Conservation (phyloP, 2,797 vertebrate genomes). For the Cossypha polioptera region DNA sequence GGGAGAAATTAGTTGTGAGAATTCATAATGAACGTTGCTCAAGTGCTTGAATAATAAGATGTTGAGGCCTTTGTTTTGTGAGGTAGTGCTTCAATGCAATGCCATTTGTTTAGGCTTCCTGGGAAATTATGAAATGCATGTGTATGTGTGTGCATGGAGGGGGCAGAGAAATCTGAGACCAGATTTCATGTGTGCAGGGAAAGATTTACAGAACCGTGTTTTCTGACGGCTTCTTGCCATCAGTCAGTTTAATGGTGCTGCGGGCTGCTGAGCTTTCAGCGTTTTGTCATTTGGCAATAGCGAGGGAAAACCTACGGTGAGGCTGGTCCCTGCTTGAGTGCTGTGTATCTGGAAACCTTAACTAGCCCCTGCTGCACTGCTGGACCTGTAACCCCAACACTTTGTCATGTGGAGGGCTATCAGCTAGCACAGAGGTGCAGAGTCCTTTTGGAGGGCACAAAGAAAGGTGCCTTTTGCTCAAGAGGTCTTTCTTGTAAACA, state of each 20-base stretch:
- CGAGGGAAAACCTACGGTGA: not conserved
- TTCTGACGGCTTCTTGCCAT: conserved; percentile 31
- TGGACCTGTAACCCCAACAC: not conserved
- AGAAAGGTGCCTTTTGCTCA: not conserved
- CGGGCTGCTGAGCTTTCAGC: not conserved
- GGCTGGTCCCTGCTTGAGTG: not conserved
- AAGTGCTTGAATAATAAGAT: not conserved
- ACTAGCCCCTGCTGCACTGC: not conserved
- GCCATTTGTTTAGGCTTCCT: conserved; percentile 26
- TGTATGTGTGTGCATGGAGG: not conserved
- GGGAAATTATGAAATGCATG: not conserved
- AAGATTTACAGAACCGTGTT: not conserved
- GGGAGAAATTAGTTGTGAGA: not conserved
- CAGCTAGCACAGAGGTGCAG: accelerated
- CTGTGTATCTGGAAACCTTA: not conserved
- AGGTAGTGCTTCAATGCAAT: not conserved
- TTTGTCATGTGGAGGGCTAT: not conserved
- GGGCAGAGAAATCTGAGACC: conserved; percentile 2
- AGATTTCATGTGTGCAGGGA: not conserved
- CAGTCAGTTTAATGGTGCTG: conserved; percentile 48
- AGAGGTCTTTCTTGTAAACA: not conserved
- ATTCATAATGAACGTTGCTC: not conserved
- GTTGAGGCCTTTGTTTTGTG: not conserved
- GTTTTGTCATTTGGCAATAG: not conserved
- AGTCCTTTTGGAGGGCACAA: not conserved